Percentiles rank a stretch among this genome's conserved stretches.
Conservation (phyloP, 2,888 invertebrate species). For the Dryomyza anilis region DNA sequence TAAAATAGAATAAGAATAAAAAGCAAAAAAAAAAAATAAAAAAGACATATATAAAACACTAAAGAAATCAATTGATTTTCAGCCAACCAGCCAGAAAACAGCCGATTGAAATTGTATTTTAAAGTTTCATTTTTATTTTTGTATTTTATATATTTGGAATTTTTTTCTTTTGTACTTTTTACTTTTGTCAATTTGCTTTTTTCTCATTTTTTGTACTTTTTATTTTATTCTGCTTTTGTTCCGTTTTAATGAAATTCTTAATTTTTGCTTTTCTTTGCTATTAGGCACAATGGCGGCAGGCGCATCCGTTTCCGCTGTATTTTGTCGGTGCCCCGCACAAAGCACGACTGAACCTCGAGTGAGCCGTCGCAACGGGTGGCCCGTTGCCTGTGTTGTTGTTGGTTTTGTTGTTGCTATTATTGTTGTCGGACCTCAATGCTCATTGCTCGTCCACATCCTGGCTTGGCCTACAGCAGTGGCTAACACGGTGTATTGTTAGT, state of each 20-base stretch:
- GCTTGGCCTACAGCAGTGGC: background rate
- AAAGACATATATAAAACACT: background rate
- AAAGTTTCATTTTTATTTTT: no score
- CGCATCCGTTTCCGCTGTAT: constrained; percentile 37
- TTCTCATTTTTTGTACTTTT: background rate
- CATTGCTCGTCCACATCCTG: background rate
- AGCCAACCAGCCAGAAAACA: background rate
- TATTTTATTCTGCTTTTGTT: background rate
- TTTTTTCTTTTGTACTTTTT: no score
- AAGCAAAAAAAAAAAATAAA: constrained; percentile 23
- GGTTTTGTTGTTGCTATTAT: background rate
- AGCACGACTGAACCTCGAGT: background rate
- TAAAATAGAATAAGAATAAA: background rate
- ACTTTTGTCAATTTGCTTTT: no score
- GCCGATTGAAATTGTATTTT: no score
- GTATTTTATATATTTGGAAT: no score
- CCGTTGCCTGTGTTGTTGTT: background rate
- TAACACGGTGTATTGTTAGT: constrained; percentile 5
- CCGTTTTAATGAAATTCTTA: constrained; percentile 25
- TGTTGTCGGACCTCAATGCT: background rate
- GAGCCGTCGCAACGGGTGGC: background rate
- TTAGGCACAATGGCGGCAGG: constrained; percentile 32
- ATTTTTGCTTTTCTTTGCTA: constrained; percentile 25
- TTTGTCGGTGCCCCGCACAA: background rate
- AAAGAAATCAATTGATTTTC: constrained; percentile 27